These are phyloP conservation scores for Spinibarbus caldwelli DNA, from an alignment of 2,797 vertebrate species.

Conservation along the genomic window DNA sequence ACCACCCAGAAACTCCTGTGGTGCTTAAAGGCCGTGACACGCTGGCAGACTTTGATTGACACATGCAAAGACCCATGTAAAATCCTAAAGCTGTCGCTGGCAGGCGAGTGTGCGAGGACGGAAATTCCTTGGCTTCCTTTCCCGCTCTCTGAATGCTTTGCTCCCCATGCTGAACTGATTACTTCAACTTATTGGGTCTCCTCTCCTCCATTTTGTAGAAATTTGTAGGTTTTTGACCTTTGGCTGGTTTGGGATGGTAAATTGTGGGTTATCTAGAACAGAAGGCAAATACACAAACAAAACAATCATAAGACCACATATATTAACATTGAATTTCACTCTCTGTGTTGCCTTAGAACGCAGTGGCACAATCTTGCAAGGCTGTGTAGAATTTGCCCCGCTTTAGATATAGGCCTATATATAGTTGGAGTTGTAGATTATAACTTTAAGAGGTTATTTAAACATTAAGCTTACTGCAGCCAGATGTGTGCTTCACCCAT, in stretches of 20 bases:
- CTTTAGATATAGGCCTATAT: no score
- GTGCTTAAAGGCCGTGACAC: conserved; percentile 23
- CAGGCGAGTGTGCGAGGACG: conserved; percentile 33
- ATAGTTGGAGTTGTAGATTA: no score
- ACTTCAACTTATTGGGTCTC: not conserved
- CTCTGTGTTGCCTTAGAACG: no score
- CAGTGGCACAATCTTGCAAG: no score
- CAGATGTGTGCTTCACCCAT: not conserved
- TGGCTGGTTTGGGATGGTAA: not conserved
- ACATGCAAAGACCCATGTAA: conserved; percentile 36
- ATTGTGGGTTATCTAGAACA: not conserved
- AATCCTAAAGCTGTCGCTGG: conserved; percentile 32
- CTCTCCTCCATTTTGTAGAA: not conserved
- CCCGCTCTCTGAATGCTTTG: conserved; percentile 20
- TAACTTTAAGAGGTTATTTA: no score
- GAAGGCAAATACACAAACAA: not conserved
- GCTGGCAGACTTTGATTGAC: conserved; percentile 46
- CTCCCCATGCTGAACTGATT: conserved; percentile 49
- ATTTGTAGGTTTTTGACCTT: not conserved
- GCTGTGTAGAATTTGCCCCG: not conserved
- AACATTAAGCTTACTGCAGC: no score
- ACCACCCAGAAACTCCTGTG: conserved; percentile 1
- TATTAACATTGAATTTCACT: not conserved
- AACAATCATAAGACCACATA: not conserved
- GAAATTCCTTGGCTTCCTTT: conserved; percentile 55